Evolutionary conservation across 2,113 vertebrate genomes (phyloP), one percentile per base, ranked within the genome.

Genomic region (Microcebus lehilahytsara): DNA sequence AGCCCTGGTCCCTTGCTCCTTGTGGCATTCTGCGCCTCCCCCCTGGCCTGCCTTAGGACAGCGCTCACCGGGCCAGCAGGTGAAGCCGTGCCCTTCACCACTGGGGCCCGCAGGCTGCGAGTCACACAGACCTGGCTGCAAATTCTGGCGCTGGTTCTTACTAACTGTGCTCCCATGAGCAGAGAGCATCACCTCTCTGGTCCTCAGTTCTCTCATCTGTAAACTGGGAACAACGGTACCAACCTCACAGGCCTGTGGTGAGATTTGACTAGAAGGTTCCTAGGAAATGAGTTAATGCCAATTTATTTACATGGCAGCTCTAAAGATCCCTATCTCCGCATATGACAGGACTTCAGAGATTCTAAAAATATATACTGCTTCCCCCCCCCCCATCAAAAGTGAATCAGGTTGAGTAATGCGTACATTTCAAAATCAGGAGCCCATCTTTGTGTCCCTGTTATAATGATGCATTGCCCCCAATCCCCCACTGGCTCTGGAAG

Each of bases 81-180:
- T 0, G 10, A 6, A 25, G 9, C 40, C 40, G 3, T 27, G 53
- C 1, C 56, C 42, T 32, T 74, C 13, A 1, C 34, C 2, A 6
- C 12, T 20, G 17, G 34, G 23, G 5, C 49, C 40, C 22, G 2
- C 2, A 32, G 51, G 40, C 74, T 34, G 25, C 25, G 16, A 32
- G 25, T 66, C 40, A 20, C 10, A 30, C 22, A 3, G 12, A n/a
- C 49, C 19, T 62, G 56, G 25, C 14, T 67, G 2, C 62, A 42
- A 51, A 62, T 37, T 69, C 69, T 66, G 87, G 32, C 60, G 87
- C 67, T 27, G 3, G 7, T 32, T 62, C n/a, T 77, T 37, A 51
- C 14, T 1, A 16, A 23, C 75, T 42, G 3, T 46, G 23, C n/a
- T 32, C 32, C 53, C 46, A 40, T 46, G 32, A 58, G 6, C 66